These are phyloP conservation scores for Hypotaenidia okinawae DNA, from an alignment of 2,797 vertebrate species.

Conservation along the genomic window DNA sequence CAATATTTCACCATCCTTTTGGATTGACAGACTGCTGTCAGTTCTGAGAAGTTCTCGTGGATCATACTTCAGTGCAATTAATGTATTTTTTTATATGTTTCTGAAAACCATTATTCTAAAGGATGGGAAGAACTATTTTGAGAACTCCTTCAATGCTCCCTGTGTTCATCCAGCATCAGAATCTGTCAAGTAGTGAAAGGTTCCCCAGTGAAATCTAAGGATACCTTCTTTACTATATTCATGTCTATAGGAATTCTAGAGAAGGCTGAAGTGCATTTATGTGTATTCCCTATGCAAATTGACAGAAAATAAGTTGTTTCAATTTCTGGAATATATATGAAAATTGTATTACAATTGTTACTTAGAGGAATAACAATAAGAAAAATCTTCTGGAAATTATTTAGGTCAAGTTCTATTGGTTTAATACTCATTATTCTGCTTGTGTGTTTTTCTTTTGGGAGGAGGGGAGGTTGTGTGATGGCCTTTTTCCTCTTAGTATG, in stretches of 20 bases:
- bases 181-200: background rate
- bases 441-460: fast-evolving
- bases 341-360: background rate
- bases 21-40: background rate
- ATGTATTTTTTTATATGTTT: background rate
- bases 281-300: background rate
- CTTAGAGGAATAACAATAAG: background rate
- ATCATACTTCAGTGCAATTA: background rate
- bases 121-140: background rate
- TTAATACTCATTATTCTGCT: background rate
- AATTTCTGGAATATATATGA: background rate
- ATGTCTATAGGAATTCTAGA: background rate
- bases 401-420: background rate
- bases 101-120: background rate
- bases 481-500: background rate
- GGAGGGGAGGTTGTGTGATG: background rate
- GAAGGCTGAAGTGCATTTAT: background rate
- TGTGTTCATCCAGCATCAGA: background rate
- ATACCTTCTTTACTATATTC: background rate
- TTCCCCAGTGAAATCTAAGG: background rate
- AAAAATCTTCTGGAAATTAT: background rate
- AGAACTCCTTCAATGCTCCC: background rate
- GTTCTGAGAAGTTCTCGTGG: background rate
- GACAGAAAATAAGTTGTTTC: background rate
- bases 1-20: background rate